phyloP scores from a whole-genome alignment of 2,113 vertebrate species.

The Collichthys lucidus region DNA sequence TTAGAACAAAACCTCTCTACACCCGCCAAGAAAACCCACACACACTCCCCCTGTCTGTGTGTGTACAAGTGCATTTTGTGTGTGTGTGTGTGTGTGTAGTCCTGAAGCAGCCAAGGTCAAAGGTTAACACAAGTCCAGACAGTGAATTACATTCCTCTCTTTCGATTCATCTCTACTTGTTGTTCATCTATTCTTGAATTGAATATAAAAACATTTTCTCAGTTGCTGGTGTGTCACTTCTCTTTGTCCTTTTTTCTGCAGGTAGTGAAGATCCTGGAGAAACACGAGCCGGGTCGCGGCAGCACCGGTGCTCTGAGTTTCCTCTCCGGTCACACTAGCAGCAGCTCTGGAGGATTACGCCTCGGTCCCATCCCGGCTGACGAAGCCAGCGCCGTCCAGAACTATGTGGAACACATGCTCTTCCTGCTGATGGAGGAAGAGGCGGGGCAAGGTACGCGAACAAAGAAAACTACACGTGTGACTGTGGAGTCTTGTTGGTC shows the following conservation, averaged over 20 bases:
- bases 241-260: slow-evolving; percentile 53
- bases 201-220: too few species aligned
- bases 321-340: slow-evolving; percentile 38
- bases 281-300: slow-evolving; percentile 88
- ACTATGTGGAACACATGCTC: slow-evolving; percentile 98
- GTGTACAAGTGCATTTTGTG: not conserved
- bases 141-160: slow-evolving; percentile 35
- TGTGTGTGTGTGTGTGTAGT: slow-evolving; percentile 29
- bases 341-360: not conserved
- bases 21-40: slow-evolving; percentile 41
- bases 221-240: not conserved
- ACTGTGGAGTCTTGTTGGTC: rapidly evolving
- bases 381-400: slow-evolving; percentile 96
- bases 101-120: slow-evolving; percentile 45
- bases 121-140: slow-evolving; percentile 63
- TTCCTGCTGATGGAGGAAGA: slow-evolving; percentile 96
- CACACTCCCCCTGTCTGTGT: slow-evolving; percentile 20
- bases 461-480: too few species aligned
- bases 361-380: slow-evolving; percentile 88
- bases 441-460: slow-evolving; percentile 81
- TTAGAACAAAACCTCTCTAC: slow-evolving; percentile 53
- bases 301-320: slow-evolving; percentile 50
- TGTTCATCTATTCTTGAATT: too few species aligned
- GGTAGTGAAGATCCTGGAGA: slow-evolving; percentile 96
- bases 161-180: slow-evolving; percentile 6